These are phyloP conservation scores for Pachypeltis micranthus DNA, from an alignment of 1,140 invertebrate species.

Conservation along the genomic window DNA sequence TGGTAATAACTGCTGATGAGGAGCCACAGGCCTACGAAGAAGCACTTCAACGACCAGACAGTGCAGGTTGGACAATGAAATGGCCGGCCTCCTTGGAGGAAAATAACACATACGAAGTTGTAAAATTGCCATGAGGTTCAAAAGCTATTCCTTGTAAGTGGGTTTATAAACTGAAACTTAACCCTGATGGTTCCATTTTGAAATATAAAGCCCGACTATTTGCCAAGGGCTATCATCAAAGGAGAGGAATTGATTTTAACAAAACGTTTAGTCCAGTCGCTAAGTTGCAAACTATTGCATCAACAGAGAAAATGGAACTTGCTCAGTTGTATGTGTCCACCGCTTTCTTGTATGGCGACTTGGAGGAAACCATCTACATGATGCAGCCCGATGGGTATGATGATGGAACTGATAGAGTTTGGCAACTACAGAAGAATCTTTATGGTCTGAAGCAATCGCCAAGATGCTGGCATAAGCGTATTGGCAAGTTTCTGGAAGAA, in stretches of 20 bases:
- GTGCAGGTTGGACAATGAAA: not conserved
- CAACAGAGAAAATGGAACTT: not conserved
- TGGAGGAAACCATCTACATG: not conserved
- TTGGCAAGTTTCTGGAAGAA: not conserved
- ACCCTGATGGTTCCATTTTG: not conserved
- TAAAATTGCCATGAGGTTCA: not conserved
- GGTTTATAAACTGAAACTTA: not conserved
- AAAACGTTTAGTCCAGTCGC: not conserved
- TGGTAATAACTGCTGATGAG: not conserved
- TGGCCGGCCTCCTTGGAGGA: not conserved
- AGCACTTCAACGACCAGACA: not conserved
- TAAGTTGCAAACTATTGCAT: not conserved
- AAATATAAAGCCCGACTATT: not conserved
- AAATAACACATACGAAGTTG: not conserved
- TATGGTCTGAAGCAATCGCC: not conserved
- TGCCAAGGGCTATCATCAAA: not conserved
- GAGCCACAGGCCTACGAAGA: not conserved
- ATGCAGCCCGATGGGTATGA: not conserved
- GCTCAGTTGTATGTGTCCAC: not conserved
- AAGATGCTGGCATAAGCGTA: not conserved
- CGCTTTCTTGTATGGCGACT: not conserved
- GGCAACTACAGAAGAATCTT: not conserved
- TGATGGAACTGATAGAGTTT: not conserved
- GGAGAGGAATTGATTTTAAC: not conserved
- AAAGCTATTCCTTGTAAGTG: not conserved